Evolutionary conservation across 1,140 invertebrate genomes (phyloP), one percentile per base, ranked within the genome.

Genomic region (Tigriopus japonicus): DNA sequence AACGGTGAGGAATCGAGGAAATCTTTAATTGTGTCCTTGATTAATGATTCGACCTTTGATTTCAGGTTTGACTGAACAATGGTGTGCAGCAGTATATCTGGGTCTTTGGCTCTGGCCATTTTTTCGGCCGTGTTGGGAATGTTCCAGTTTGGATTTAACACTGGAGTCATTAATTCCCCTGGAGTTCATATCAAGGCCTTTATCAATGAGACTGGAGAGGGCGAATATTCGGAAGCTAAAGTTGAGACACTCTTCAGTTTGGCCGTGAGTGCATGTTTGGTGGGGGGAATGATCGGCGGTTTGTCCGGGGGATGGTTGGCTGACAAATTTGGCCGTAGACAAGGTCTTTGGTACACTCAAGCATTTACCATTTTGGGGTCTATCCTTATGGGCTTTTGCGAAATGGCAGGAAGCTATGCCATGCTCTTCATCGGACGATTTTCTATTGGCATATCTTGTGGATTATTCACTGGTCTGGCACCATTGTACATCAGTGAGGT

Each of bases 141-240:
- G 0, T 93, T 93, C 69, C 88, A 93, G 70, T 88, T 92, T 76
- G 90, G 90, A 19, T 94, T 90, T 74, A 91, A 93, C 68, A 90
- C 85, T 2, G 90, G 88, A 6, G 88, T 91, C 9, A 76, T 93
- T 35, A 91, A 93, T 69, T 80, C 85, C 42, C 85, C 89, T 14
- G 78, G 84, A 74, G 68, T 70, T 67, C 86, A 89, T 75, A 77
- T 73, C 70, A 42, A 43, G 7, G 23, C 9, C n/a, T 42, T 40
- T 55, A 65, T 59, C 14, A 41, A 19, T 14, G 28, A 28, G 52
- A 14, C 24, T 14, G 14, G 42, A 15, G n/a, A 41, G 6, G 24
- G 14, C 19, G 12, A 40, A 52, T 24, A 24, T 59, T 41, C 51
- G 42, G 12, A 17, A n/a, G 14, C 23, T n/a, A 14, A 63, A 7